Base-by-base conservation (phyloP, 2,113 vertebrate species). In the Acrocephalus kingi region DNA sequence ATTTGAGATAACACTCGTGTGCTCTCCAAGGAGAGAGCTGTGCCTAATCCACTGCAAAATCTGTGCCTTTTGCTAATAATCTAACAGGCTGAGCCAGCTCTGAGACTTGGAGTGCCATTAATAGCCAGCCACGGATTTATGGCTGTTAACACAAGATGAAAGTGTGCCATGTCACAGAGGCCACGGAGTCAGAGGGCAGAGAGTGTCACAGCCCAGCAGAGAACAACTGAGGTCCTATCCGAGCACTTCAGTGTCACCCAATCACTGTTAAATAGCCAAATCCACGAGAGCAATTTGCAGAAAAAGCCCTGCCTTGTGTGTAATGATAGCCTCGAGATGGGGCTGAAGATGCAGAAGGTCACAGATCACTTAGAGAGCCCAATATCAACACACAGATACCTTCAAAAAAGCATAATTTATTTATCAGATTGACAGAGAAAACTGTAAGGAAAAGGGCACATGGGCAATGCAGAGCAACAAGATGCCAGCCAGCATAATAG, bases 281-380 rank as follows among this genome's bases (percentile, higher is more conserved):
- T 28, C 62, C 21, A 27, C 0, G 21, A 20, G 15, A 94, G 24
- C 3, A 56, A 66, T 84, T 55, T 74, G 19, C 49, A 71, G 24
- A 58, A 37, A 35, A 35, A 49, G 0, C 0, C 0, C 16, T n/a
- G n/a, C 30, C 6, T 69, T 52, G 4, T 43, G 3, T 35, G 2
- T 58, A 49, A 35, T 31, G 54, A 63, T 4, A 59, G 13, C 37
- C 74, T 73, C 1, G 8, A 51, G 52, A 28, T 22, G 48, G n/a
- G 46, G 56, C n/a, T 72, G 62, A 49, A 55, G 68, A 21, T 28
- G 39, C 0, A 5, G 15, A 39, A 46, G 24, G 39, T 73, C 24
- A 3, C 35, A 79, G 55, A n/a, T 28, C 51, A n/a, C 35, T 56
- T 30, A 23, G 30, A 51, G 6, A 22, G 12, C 25, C 21, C 54